Evolutionary conservation across 1,140 invertebrate genomes (phyloP), one percentile per base, ranked within the genome.

Genomic region (Zaprionus ornatus): DNA sequence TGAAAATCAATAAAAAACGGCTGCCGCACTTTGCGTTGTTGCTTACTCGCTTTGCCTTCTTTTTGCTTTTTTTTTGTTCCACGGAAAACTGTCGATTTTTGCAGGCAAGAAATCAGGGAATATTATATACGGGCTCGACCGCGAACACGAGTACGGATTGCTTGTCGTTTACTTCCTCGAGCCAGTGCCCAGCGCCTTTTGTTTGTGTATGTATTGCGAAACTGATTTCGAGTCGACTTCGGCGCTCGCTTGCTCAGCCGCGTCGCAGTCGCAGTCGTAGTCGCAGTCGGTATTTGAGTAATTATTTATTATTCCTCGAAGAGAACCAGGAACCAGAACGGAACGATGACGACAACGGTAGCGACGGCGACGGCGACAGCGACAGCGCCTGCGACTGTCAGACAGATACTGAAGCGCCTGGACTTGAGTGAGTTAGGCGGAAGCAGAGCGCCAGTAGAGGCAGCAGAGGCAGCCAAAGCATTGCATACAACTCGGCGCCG

Each of bases 161-260:
- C 65, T 50, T 1, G 69, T 70, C 83, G 83, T 83, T 80, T 83
- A 90, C 84, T 88, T 88, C 85, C 79, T 79, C 73, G 76, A 80
- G 79, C 77, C 79, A 79, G 42, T 60, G 79, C 73, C 78, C 81
- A 90, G 84, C 75, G 86, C 91, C 91, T 92, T 91, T 92, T 92
- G 91, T 92, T 92, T 92, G 91, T 92, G 91, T 92, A 91, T 92
- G 91, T 92, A 92, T 92, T 92, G 91, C 91, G 91, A 91, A 91
- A 91, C 91, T 88, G 91, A 90, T 90, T 90, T 74, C 37, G 74
- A 72, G 66, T 81, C 69, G 63, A 71, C 60, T 68, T 68, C 77
- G 67, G 59, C 73, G 52, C 42, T 64, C 67, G 42, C 48, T 42
- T 50, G 32, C 60, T 70, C 64, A 40, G 27, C 42, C 50, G 32